Percentiles rank a stretch among this genome's conserved stretches.
These are phyloP conservation scores for Agrochola lychnidis DNA, from an alignment of 2,888 invertebrate species.

Conservation along the genomic window DNA sequence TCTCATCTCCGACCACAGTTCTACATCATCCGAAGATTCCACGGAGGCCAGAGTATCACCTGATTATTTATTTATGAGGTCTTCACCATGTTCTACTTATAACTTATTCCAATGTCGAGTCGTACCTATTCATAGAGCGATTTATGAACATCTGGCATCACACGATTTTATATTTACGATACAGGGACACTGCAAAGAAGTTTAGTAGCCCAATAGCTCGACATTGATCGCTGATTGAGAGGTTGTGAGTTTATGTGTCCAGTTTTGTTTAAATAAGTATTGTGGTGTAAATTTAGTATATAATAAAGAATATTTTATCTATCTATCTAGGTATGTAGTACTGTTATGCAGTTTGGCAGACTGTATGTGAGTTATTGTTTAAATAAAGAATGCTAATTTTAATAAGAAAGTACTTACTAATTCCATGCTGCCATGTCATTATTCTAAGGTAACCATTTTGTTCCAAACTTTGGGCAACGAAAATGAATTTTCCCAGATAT, in stretches of 20 bases:
- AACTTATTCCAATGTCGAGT: conserved; percentile 52
- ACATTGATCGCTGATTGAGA: conserved; percentile 20
- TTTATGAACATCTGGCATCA: conserved; percentile 57
- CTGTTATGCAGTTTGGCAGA: too few relatives aligned
- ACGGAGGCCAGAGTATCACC: conserved; percentile 42
- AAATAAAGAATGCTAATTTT: too few relatives aligned
- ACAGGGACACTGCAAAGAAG: neutral
- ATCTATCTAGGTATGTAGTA: too few relatives aligned
- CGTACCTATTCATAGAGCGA: conserved; percentile 49
- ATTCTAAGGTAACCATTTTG: too few relatives aligned
- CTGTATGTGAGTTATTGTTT: too few relatives aligned
- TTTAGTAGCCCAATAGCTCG: conserved; percentile 19
- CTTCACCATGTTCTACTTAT: conserved; percentile 55
- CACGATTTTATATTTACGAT: conserved; percentile 57
- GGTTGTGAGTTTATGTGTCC: neutral
- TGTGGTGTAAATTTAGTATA: neutral
- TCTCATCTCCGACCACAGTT: conserved; percentile 14
- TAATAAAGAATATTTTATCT: too few relatives aligned
- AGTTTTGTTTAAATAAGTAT: neutral
- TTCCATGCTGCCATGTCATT: too few relatives aligned
- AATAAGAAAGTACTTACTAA: too few relatives aligned
- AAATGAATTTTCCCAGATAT: too few relatives aligned
- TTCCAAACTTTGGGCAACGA: too few relatives aligned
- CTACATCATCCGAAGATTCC: conserved; percentile 12
- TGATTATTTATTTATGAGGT: conserved; percentile 62